Conservation (phyloP, 2,113 vertebrate genomes). For the Hyla sarda region DNA sequence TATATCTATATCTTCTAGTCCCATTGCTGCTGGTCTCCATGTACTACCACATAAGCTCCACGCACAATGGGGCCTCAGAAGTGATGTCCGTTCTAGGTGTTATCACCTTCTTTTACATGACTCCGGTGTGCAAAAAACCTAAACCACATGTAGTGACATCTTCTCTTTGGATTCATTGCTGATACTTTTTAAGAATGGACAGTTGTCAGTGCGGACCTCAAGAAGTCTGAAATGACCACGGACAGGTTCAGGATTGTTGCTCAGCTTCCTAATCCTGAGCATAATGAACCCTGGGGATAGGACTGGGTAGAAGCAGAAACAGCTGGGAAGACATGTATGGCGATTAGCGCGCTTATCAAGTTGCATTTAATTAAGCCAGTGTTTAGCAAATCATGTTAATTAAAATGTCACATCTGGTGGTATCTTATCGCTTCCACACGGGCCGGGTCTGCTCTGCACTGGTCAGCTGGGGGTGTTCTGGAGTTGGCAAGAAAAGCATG, state of each 20-base stretch:
- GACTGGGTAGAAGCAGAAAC: constrained; percentile 49
- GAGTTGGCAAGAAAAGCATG: background rate
- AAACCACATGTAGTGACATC: background rate
- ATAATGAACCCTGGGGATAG: constrained; percentile 42
- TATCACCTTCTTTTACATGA: background rate
- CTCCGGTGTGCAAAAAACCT: background rate
- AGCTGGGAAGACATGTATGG: constrained; percentile 53
- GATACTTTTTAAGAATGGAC: background rate
- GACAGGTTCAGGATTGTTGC: constrained; percentile 24
- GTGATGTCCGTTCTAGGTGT: too few relatives aligned
- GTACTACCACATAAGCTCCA: too few relatives aligned
- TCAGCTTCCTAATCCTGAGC: constrained; percentile 9
- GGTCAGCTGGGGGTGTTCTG: constrained; percentile 38
- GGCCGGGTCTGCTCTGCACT: constrained; percentile 15
- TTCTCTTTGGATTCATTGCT: background rate
- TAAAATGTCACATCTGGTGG: constrained; percentile 60
- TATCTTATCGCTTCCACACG: constrained; percentile 49
- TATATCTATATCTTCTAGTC: too few relatives aligned
- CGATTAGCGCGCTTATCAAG: constrained; percentile 59
- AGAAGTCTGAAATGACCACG: background rate
- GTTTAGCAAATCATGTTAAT: constrained; percentile 61
- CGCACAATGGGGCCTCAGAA: too few relatives aligned
- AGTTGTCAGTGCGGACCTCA: constrained; percentile 4
- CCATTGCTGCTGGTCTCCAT: too few relatives aligned
- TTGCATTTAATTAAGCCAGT: constrained; percentile 61